Conservation (phyloP, 1,140 invertebrate species). For the Zeugodacus cucurbitae region DNA sequence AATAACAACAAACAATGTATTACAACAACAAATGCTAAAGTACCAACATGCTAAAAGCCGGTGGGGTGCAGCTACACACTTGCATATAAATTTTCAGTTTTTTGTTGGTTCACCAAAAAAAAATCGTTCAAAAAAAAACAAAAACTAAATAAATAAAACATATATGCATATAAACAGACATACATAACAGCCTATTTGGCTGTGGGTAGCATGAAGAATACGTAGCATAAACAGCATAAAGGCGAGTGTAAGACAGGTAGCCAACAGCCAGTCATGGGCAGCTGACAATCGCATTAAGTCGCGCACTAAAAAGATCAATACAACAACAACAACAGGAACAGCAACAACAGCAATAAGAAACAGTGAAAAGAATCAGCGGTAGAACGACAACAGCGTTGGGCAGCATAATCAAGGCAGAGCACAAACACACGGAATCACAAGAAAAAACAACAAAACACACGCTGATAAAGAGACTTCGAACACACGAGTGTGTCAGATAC, state of each 20-base stretch:
- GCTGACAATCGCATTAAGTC: slow-evolving; percentile 35
- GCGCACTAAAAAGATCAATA: slow-evolving; percentile 30
- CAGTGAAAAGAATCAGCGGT: not conserved
- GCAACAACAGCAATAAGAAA: not conserved
- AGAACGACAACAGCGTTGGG: not conserved
- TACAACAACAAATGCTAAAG: not conserved
- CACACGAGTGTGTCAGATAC: not conserved
- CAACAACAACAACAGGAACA: not conserved
- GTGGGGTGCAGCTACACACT: not conserved
- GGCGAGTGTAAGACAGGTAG: slow-evolving; percentile 38
- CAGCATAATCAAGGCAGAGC: slow-evolving; percentile 31
- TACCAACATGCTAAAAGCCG: not conserved
- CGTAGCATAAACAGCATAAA: slow-evolving; percentile 3
- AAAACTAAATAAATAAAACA: not conserved
- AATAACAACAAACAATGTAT: not conserved
- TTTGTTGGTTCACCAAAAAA: slow-evolving; percentile 17
- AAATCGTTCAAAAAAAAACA: not conserved
- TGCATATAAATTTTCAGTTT: not conserved
- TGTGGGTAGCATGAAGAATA: not conserved
- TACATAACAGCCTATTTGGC: not conserved
- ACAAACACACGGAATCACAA: not conserved
- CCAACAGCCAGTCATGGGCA: slow-evolving; percentile 30
- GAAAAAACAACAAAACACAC: not conserved
- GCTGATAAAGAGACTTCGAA: not conserved
- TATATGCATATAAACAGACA: too few species aligned